phyloP scores from a whole-genome alignment of 2,888 invertebrate species.

The Limnephilus auricula region DNA sequence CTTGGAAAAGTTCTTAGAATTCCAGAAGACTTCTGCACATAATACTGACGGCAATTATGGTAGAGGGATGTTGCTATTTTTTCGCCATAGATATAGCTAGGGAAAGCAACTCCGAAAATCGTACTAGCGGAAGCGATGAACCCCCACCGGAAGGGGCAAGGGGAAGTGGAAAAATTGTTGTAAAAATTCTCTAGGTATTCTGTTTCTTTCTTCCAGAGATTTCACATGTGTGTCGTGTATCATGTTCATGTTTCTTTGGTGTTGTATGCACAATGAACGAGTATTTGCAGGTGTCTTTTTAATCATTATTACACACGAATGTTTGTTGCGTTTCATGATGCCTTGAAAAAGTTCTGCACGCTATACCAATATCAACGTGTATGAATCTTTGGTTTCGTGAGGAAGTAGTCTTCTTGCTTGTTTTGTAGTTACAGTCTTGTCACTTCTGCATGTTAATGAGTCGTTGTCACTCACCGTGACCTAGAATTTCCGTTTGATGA shows the following conservation, averaged over 20 bases:
- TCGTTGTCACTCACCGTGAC: not conserved
- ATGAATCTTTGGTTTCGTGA: not conserved
- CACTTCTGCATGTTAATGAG: not conserved
- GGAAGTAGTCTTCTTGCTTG: not conserved
- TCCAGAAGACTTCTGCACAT: not conserved
- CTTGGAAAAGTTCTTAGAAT: not conserved
- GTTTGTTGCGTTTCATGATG: not conserved
- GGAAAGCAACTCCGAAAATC: not conserved
- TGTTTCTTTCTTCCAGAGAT: not conserved
- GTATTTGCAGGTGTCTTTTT: not conserved
- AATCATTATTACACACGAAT: not conserved
- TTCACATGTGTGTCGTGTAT: not conserved
- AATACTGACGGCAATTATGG: not conserved
- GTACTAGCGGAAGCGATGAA: not conserved
- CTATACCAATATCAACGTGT: not conserved
- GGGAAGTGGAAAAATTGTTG: not conserved
- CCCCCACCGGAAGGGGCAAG: not conserved
- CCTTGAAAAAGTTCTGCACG: not conserved
- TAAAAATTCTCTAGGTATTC: not conserved
- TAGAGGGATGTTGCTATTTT: not conserved
- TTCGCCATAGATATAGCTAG: no score
- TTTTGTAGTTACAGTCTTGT: not conserved
- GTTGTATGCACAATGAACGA: not conserved
- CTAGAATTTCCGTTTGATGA: constrained; percentile 7
- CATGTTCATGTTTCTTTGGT: not conserved